Evolutionary conservation across 2,888 invertebrate species (phyloP), one percentile per base, ranked within the genome.

Genomic region (Conistra vaccinii): DNA sequence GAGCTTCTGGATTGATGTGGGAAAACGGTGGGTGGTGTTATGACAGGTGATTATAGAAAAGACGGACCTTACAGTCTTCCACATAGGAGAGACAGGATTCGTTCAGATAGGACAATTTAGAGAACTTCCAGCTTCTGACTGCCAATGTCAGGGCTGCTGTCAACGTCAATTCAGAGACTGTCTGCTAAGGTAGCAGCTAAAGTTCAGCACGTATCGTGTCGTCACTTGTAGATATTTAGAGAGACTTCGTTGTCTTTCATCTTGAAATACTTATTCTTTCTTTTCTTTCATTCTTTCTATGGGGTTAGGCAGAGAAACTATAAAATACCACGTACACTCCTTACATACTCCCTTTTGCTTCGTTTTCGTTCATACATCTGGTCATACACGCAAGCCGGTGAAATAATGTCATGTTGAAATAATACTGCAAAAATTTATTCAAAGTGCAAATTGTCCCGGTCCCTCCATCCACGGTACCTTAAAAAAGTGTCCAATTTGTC

Each of bases 401-500:
- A 42, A 42, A 42, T 42, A 42, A 12, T 42, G 42, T 12, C 42
- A 17, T 45, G 17, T 45, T 17, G 17, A 45, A 45, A 45, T 53
- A 57, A 57, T 17, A 17, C 6, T 26, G 55, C 5, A 17, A 26
- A 2, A 55, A 2, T 3, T 26, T 6, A 26, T 26, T 55, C 55
- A 55, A 6, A 26, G 26, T 53, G 14, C 6, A 17, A 55, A 14
- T 12, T n/a, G 53, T n/a, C n/a, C 53, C 2, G 55, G 55, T 3
- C 3, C 26, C 10, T 29, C 17, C 7, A 29, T 17, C 10, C 26
- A 29, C 76, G 79, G 87, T 65, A 85, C 79, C 76, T 81, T 79
- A 69, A 87, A 84, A 82, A 83, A 69, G 29, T 39, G 45, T 70
- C 42, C 79, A 75, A 85, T 89, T 88, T 87, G 87, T 90, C 90